phyloP scores from a whole-genome alignment of 2,797 vertebrate species.

The Poecilia gillii region DNA sequence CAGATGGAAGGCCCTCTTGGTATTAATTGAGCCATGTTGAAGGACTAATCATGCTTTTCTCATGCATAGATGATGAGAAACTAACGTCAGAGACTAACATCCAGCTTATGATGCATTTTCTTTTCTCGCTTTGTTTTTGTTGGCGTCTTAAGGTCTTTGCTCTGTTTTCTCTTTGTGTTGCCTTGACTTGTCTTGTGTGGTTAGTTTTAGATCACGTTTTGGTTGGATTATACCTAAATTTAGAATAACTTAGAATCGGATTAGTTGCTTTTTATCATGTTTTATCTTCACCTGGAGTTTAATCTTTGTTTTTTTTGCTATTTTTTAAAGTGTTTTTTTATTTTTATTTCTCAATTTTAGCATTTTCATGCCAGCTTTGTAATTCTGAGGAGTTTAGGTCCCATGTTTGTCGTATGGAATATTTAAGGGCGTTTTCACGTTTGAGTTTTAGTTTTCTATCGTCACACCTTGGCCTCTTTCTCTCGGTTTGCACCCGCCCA shows the following conservation, averaged over 20 bases:
- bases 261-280: not conserved
- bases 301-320: not conserved
- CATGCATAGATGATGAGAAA: not conserved
- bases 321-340: not conserved
- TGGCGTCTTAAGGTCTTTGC: not conserved
- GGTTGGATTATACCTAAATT: not conserved
- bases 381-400: not conserved
- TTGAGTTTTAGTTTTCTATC: not conserved
- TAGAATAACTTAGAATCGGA: too few relatives aligned
- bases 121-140: not conserved
- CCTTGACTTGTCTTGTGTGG: not conserved
- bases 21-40: slow-evolving; percentile 15
- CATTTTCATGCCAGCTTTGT: not conserved
- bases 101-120: not conserved
- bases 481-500: not conserved
- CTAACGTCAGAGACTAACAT: not conserved
- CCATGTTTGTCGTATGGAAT: not conserved
- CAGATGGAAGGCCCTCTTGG: slow-evolving; percentile 7
- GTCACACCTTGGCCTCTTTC: not conserved
- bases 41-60: not conserved
- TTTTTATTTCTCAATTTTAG: not conserved
- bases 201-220: not conserved
- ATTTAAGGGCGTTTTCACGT: not conserved
- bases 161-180: not conserved
- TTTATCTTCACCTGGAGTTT: not conserved